phyloP scores from a whole-genome alignment of 2,113 vertebrate genomes.

The Heterochromis multidens region DNA sequence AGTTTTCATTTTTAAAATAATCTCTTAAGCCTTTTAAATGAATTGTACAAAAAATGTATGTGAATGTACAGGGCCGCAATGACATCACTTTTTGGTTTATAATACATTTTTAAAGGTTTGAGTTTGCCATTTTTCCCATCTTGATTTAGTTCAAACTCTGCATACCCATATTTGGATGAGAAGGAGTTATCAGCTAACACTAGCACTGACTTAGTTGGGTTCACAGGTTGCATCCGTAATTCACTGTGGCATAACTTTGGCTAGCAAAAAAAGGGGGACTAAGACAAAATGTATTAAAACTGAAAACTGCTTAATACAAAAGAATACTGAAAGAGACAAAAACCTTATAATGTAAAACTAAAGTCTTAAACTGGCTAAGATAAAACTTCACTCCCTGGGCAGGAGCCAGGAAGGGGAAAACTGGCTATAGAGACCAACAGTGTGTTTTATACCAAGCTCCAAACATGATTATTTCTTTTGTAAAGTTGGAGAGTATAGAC shows the following conservation, averaged over 20 bases:
- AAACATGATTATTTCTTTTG: background rate
- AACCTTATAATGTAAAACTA: accelerated
- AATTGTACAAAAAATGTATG: background rate
- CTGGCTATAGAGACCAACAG: too few relatives aligned
- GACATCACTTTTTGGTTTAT: too few relatives aligned
- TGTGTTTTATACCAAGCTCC: too few relatives aligned
- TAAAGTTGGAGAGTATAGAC: background rate
- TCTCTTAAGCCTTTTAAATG: background rate
- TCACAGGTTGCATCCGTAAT: background rate
- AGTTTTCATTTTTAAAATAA: background rate
- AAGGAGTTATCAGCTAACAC: background rate
- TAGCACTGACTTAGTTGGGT: background rate
- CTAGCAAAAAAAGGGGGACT: background rate
- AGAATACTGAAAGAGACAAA: background rate
- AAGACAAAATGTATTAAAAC: background rate
- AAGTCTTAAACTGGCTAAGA: background rate
- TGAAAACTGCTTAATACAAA: background rate
- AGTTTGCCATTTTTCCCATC: background rate
- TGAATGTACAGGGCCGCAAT: background rate
- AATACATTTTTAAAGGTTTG: too few relatives aligned
- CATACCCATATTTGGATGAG: background rate
- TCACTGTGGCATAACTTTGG: background rate
- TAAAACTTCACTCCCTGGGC: background rate
- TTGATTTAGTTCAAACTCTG: background rate
- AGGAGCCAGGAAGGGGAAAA: background rate